Percentiles rank a stretch among this genome's conserved stretches.
Evolutionary conservation across 2,888 invertebrate genomes (phyloP).

Genomic region (Lepidochitona cinerea): DNA sequence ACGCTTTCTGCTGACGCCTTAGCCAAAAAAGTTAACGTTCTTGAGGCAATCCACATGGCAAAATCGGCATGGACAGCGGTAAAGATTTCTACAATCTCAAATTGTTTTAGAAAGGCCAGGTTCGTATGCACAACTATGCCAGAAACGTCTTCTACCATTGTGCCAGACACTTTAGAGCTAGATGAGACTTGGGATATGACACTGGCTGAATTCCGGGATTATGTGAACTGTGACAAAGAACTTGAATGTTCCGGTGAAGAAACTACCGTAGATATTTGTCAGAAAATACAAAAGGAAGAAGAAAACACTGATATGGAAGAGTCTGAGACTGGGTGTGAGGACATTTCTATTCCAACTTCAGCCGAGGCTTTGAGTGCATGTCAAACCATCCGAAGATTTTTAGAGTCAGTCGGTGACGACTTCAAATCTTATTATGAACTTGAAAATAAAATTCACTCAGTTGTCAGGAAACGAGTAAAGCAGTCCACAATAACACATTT

Average conservation of each 20-base stretch:
- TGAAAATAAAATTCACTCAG: too few species aligned
- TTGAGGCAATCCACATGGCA: background rate
- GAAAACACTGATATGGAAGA: background rate
- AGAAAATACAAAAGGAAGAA: background rate
- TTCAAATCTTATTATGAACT: too few species aligned
- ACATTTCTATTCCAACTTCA: background rate
- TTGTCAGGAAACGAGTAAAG: too few species aligned
- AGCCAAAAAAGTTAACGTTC: background rate
- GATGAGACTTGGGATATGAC: background rate
- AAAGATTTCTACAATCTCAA: background rate
- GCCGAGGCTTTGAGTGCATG: background rate
- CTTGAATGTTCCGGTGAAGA: background rate
- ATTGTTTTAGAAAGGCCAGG: too few species aligned
- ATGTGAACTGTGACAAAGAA: background rate
- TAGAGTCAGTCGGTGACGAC: background rate
- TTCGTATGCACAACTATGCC: background rate
- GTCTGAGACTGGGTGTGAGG: background rate
- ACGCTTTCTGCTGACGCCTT: background rate
- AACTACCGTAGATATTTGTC: background rate
- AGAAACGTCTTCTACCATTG: background rate
- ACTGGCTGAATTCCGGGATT: background rate
- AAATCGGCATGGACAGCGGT: background rate
- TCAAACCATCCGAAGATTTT: background rate
- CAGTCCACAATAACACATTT: too few species aligned
- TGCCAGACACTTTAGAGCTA: background rate